These are phyloP conservation scores for Agrilus cyanescens DNA, from an alignment of 2,888 invertebrate species.

Conservation along the genomic window DNA sequence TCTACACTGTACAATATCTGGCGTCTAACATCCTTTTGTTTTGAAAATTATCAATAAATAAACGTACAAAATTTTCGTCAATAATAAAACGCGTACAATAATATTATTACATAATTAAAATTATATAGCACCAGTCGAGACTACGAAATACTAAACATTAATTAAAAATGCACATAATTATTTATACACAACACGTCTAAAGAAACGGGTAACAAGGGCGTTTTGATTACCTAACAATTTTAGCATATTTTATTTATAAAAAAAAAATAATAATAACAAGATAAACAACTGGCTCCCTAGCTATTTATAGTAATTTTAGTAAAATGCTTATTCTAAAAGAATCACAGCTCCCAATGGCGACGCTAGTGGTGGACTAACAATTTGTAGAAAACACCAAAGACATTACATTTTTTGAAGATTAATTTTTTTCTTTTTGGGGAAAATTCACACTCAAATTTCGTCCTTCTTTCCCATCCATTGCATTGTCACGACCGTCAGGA, in stretches of 20 bases:
- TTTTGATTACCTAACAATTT: too few relatives aligned
- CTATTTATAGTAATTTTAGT: slow-evolving; percentile 8
- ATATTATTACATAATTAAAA: slow-evolving; percentile 27
- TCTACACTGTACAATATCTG: slow-evolving; percentile 38
- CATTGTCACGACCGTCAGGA: too few relatives aligned
- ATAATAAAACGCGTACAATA: slow-evolving; percentile 10
- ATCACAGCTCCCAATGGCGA: slow-evolving; percentile 28
- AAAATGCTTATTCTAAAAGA: slow-evolving; percentile 24
- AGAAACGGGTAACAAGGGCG: slow-evolving; percentile 6
- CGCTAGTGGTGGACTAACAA: slow-evolving; percentile 19
- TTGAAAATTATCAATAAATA: slow-evolving; percentile 23
- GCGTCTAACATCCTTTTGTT: slow-evolving; percentile 17
- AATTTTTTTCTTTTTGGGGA: too few relatives aligned
- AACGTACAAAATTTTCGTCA: slow-evolving; percentile 1
- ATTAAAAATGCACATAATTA: slow-evolving; percentile 24
- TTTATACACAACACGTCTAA: slow-evolving; percentile 22
- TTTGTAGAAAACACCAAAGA: too few relatives aligned
- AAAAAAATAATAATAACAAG: too few relatives aligned
- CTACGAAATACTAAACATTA: slow-evolving; percentile 31
- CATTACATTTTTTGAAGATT: too few relatives aligned
- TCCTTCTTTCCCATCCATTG: too few relatives aligned
- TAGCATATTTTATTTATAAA: slow-evolving; percentile 9
- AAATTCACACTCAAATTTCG: too few relatives aligned
- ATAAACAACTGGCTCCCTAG: too few relatives aligned
- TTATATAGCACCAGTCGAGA: slow-evolving; percentile 38